phyloP scores from a whole-genome alignment of 2,888 invertebrate species.

The Steromphala cineraria region DNA sequence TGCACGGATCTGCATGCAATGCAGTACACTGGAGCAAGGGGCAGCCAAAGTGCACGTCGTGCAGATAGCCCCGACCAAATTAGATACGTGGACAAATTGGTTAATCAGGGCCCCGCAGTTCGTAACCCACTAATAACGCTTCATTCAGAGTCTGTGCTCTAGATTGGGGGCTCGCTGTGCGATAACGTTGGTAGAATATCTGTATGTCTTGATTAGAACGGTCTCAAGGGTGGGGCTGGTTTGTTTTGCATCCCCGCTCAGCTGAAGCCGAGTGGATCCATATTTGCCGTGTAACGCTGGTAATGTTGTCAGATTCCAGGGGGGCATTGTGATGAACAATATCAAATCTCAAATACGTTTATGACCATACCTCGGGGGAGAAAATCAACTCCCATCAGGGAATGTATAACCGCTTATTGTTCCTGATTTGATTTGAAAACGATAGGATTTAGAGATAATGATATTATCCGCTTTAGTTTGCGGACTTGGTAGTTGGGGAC shows the following conservation, averaged over 20 bases:
- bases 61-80: too few species aligned
- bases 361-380: not conserved
- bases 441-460: slow-evolving; percentile 1
- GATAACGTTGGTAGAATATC: too few species aligned
- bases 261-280: not conserved
- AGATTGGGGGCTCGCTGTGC: too few species aligned
- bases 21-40: too few species aligned
- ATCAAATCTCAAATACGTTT: too few species aligned
- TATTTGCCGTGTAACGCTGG: not conserved
- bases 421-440: slow-evolving; percentile 5
- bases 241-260: not conserved
- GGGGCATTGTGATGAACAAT: not conserved
- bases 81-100: too few species aligned
- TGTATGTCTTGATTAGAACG: too few species aligned
- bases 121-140: too few species aligned
- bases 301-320: not conserved
- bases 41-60: too few species aligned
- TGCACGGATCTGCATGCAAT: too few species aligned
- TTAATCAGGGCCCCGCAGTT: too few species aligned
- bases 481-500: not conserved
- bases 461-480: not conserved
- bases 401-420: not conserved
- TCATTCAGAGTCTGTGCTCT: too few species aligned
- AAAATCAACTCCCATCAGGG: not conserved
- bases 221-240: not conserved